A percentile compares a stretch with the other conserved stretches of the same genome.
These are phyloP conservation scores for Thecocarcelia acutangulata DNA, from an alignment of 2,888 invertebrate genomes.

Conservation along the genomic window DNA sequence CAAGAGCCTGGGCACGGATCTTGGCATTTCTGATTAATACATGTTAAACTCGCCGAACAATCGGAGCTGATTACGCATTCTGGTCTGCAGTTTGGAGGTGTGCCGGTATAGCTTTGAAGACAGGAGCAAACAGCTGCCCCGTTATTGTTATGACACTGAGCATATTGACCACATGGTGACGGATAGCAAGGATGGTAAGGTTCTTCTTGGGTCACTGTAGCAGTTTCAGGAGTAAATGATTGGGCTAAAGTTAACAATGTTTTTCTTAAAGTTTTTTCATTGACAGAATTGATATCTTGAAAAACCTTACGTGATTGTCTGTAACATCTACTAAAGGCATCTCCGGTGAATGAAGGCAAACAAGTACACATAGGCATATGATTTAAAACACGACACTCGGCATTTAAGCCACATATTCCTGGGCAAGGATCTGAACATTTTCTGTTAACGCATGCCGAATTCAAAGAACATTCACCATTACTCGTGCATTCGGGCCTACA, in stretches of 20 bases:
- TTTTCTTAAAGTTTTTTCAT: not conserved
- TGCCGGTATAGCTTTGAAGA: slow-evolving; percentile 83
- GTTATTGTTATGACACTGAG: slow-evolving; percentile 86
- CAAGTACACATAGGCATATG: slow-evolving; percentile 87
- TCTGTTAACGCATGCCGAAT: slow-evolving; percentile 85
- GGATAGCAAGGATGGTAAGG: slow-evolving; percentile 83
- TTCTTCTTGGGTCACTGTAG: slow-evolving; percentile 68
- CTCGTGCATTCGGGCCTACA: slow-evolving; percentile 89
- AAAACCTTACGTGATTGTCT: slow-evolving; percentile 75
- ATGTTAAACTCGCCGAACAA: slow-evolving; percentile 84
- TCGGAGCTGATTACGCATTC: slow-evolving; percentile 84
- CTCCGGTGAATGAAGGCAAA: slow-evolving; percentile 83
- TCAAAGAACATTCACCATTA: slow-evolving; percentile 85
- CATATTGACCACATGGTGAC: slow-evolving; percentile 86
- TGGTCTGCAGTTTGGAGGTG: slow-evolving; percentile 84
- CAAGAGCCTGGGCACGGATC: slow-evolving; percentile 89
- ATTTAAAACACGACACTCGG: slow-evolving; percentile 85
- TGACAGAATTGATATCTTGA: not conserved
- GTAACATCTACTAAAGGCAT: slow-evolving; percentile 85
- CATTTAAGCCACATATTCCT: slow-evolving; percentile 84
- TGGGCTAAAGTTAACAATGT: slow-evolving; percentile 55
- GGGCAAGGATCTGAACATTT: slow-evolving; percentile 87
- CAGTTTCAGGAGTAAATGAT: slow-evolving; percentile 30
- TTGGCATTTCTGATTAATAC: slow-evolving; percentile 85
- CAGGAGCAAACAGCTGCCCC: slow-evolving; percentile 84